phyloP scores from a whole-genome alignment of 2,888 invertebrate genomes.

The Leptogaster cylindrica region DNA sequence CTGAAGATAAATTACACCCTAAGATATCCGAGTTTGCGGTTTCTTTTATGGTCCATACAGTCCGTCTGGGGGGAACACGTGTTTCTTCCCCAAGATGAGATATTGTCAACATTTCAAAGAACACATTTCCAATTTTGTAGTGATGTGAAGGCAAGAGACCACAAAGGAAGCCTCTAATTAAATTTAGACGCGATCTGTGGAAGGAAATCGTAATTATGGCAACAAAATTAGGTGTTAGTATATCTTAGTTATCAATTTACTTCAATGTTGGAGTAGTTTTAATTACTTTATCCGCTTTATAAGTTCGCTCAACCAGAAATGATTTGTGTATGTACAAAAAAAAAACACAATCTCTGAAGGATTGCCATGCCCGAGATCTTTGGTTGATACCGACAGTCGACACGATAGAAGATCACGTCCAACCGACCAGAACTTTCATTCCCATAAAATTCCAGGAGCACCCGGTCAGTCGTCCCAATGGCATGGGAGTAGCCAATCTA shows the following conservation, averaged over 20 bases:
- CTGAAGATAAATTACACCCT: slow-evolving; percentile 3
- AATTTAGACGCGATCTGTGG: background rate
- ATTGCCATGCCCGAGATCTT: slow-evolving; percentile 2
- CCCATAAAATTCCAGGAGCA: background rate
- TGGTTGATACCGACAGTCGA: background rate
- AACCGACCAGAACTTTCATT: background rate
- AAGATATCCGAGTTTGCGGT: slow-evolving; percentile 13
- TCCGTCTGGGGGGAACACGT: slow-evolving; percentile 8
- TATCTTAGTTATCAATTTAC: no score
- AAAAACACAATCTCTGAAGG: background rate
- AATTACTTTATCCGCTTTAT: slow-evolving; percentile 11
- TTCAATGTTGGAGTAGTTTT: background rate
- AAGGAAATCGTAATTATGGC: slow-evolving; percentile 28
- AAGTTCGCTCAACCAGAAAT: slow-evolving; percentile 15
- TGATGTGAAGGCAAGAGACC: background rate
- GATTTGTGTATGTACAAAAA: slow-evolving; percentile 18
- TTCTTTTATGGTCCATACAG: slow-evolving; percentile 16
- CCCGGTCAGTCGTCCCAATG: background rate
- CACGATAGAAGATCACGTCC: slow-evolving; percentile 15
- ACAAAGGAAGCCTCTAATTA: slow-evolving; percentile 21
- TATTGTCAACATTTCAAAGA: slow-evolving; percentile 12
- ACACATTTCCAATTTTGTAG: background rate
- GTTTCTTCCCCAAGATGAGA: slow-evolving; percentile 21
- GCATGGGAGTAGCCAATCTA: background rate
- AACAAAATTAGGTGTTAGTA: slow-evolving; percentile 26